phyloP scores from a whole-genome alignment of 2,113 vertebrate genomes.

The Synchiropus splendidus region DNA sequence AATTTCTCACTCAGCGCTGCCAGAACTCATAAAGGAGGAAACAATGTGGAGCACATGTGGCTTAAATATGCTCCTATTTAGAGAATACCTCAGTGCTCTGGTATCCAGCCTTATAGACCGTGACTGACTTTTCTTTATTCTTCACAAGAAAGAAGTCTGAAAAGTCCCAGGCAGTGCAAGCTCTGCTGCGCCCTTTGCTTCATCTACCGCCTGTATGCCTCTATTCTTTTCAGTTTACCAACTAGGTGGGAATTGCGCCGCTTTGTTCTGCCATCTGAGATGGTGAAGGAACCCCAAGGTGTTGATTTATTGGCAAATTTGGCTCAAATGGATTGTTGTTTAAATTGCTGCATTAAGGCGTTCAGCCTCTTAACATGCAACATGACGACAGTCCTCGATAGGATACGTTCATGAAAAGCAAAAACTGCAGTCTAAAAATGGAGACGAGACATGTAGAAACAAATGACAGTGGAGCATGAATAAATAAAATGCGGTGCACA shows the following conservation, averaged over 20 bases:
- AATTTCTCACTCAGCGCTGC: conserved; percentile 19
- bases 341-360: too few species aligned
- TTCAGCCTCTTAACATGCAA: too few species aligned
- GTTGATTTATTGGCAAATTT: too few species aligned
- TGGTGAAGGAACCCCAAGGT: too few species aligned
- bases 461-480: too few species aligned
- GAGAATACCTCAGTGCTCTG: conserved; percentile 41
- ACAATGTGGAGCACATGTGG: conserved; percentile 36
- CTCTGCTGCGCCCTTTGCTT: conserved; percentile 3
- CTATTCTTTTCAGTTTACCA: conserved; percentile 9
- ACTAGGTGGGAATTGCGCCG: conserved; percentile 27
- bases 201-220: conserved; percentile 1
- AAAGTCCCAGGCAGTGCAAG: conserved; percentile 22
- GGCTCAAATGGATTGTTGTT: too few species aligned
- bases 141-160: conserved; percentile 22
- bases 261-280: too few species aligned
- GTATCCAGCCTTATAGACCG: conserved; percentile 29
- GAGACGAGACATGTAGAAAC: too few species aligned
- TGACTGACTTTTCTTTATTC: conserved; percentile 27
- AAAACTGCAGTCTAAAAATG: too few species aligned
- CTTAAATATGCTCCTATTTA: conserved; percentile 28
- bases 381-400: too few species aligned
- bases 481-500: too few species aligned
- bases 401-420: too few species aligned
- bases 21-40: conserved; percentile 28